These are phyloP conservation scores for Ericerus pela DNA, from an alignment of 1,140 invertebrate genomes.

Conservation along the genomic window DNA sequence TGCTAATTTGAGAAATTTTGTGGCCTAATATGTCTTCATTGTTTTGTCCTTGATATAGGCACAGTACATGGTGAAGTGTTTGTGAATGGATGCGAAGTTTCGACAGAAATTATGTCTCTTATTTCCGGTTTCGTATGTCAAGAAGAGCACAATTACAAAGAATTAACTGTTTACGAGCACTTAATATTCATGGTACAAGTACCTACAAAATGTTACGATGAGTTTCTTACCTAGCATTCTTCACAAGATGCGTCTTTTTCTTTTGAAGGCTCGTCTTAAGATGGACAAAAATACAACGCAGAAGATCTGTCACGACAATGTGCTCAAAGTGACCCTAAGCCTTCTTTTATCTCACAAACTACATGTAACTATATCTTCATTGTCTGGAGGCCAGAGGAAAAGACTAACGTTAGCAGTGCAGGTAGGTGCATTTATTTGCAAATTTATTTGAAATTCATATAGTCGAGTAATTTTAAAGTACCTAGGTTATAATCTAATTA, in stretches of 20 bases:
- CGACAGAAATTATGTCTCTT: conserved; percentile 42
- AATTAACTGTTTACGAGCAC: conserved; percentile 52
- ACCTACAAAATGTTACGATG: neutral
- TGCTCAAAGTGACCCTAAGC: conserved; percentile 31
- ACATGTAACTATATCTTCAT: conserved; percentile 45
- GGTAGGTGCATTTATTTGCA: no score
- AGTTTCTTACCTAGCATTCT: neutral
- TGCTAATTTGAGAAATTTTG: no score
- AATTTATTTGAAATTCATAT: no score
- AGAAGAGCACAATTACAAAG: conserved; percentile 47
- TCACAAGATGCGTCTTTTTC: neutral
- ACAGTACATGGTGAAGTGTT: no score
- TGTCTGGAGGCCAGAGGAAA: conserved; percentile 77
- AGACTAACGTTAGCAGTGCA: conserved; percentile 72
- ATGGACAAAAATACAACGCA: conserved; percentile 13
- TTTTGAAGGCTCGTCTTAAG: conserved; percentile 17
- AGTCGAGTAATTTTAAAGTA: no score
- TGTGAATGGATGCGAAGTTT: no score
- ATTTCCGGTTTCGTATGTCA: conserved; percentile 62
- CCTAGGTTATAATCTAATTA: no score
- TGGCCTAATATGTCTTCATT: no score
- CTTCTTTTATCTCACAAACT: conserved; percentile 51
- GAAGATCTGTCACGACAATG: conserved; percentile 25
- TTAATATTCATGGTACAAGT: conserved; percentile 64
- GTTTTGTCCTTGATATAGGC: no score